These are phyloP conservation scores for Drosophila arizonae DNA, from an alignment of 1,140 invertebrate genomes.

Conservation along the genomic window DNA sequence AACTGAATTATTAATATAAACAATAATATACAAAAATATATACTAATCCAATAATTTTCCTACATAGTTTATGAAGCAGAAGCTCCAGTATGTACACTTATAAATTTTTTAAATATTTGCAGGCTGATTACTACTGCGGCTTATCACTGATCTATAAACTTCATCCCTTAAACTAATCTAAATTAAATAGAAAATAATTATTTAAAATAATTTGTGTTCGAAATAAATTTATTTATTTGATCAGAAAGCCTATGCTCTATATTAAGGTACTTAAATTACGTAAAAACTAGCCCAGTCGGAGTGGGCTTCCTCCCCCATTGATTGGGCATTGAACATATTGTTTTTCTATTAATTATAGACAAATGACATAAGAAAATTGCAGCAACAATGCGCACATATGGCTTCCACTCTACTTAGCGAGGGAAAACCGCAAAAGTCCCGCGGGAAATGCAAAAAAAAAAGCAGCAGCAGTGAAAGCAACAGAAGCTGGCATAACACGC, in stretches of 20 bases:
- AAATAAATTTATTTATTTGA: no score
- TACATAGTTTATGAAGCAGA: no score
- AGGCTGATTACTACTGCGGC: no score
- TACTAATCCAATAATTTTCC: no score
- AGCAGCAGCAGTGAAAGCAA: conserved; percentile 12
- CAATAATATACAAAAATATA: no score
- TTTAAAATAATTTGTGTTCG: no score
- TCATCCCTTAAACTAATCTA: no score
- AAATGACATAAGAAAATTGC: conserved; percentile 53
- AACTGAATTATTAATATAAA: no score
- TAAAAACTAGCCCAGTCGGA: not conserved
- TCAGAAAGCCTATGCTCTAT: not conserved
- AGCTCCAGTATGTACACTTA: no score
- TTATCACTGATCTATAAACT: no score
- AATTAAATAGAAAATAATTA: no score
- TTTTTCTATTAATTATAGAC: conserved; percentile 74
- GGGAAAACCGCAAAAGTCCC: conserved; percentile 54
- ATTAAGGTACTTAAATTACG: not conserved
- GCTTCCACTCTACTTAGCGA: conserved; percentile 44
- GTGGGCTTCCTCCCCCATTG: conserved; percentile 27
- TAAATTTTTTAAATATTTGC: no score
- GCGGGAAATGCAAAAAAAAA: conserved; percentile 57
- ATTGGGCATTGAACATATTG: conserved; percentile 70
- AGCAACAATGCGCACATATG: conserved; percentile 68
- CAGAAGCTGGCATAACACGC: conserved; percentile 49